These are phyloP conservation scores for Ammodytes dubius DNA, from an alignment of 2,113 vertebrate species.

Conservation along the genomic window DNA sequence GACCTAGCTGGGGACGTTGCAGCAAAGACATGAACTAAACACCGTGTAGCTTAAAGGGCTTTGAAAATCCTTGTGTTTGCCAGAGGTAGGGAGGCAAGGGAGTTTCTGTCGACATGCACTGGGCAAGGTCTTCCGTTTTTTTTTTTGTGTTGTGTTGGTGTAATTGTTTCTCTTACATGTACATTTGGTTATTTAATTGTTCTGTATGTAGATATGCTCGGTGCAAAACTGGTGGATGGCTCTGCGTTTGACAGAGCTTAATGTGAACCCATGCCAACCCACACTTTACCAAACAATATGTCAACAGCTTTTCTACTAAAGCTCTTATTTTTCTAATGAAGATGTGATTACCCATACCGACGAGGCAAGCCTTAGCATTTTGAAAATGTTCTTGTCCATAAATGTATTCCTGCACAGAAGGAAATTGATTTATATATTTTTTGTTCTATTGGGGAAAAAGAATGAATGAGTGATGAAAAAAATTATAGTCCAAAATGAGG, in stretches of 20 bases:
- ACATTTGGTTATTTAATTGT: conserved; percentile 64
- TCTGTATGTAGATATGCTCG: conserved; percentile 47
- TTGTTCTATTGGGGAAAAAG: conserved; percentile 50
- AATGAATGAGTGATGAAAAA: conserved; percentile 46
- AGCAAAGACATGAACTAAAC: conserved; percentile 21
- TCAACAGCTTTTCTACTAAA: conserved; percentile 79
- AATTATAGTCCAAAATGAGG: conserved; percentile 51
- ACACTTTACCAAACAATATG: conserved; percentile 53
- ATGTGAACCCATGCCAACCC: conserved; percentile 51
- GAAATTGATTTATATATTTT: conserved; percentile 68
- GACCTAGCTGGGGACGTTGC: neutral
- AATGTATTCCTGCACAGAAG: conserved; percentile 48
- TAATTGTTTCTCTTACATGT: conserved; percentile 31
- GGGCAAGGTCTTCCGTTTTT: conserved; percentile 71
- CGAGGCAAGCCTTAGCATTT: conserved; percentile 52
- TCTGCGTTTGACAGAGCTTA: conserved; percentile 53
- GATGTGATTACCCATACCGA: conserved; percentile 44
- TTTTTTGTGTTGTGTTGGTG: conserved; percentile 6
- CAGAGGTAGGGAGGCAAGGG: conserved; percentile 11
- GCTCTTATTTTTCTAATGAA: conserved; percentile 81
- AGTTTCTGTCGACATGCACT: conserved; percentile 69
- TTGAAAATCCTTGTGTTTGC: conserved; percentile 35
- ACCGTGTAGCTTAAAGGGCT: conserved; percentile 61
- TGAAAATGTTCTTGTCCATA: conserved; percentile 53
- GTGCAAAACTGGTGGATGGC: conserved; percentile 23